phyloP scores from a whole-genome alignment of 2,888 invertebrate genomes.

The Vandiemenella viatica region DNA sequence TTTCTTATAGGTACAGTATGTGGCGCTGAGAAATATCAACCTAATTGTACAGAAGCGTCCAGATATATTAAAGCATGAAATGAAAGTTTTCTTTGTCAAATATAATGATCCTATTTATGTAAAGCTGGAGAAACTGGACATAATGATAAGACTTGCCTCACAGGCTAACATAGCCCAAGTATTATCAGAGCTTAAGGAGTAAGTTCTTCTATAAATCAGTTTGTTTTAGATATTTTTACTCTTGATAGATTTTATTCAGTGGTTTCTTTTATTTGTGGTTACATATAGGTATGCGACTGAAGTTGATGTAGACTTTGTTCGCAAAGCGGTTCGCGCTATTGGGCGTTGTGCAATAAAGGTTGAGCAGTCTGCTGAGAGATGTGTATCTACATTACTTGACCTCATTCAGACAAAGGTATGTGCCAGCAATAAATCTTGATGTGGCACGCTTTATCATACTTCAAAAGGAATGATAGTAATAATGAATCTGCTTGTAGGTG shows the following conservation, averaged over 20 bases:
- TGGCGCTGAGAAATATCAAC: conserved; percentile 95
- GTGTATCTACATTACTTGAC: conserved; percentile 92
- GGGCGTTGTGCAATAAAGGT: conserved; percentile 97
- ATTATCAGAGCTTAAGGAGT: conserved; percentile 92
- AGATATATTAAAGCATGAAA: conserved; percentile 96
- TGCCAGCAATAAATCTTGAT: not conserved
- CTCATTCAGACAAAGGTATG: conserved; percentile 92
- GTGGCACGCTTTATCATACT: no score
- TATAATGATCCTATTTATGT: conserved; percentile 99
- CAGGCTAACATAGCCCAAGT: conserved; percentile 98
- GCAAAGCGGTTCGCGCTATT: conserved; percentile 96
- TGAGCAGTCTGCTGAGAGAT: conserved; percentile 94
- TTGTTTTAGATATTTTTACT: not conserved
- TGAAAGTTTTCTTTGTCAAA: conserved; percentile 99
- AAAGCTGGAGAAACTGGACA: conserved; percentile 94
- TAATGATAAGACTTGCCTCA: conserved; percentile 96
- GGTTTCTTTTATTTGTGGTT: not conserved
- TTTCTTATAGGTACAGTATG: conserved; percentile 71
- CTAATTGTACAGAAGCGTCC: conserved; percentile 97
- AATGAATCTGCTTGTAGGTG: conserved; percentile 28
- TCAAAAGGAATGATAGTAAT: not conserved
- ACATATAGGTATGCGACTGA: conserved; percentile 70
- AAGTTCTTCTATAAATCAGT: conserved; percentile 8
- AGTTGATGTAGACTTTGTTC: conserved; percentile 98
- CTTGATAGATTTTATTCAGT: not conserved